Base-by-base conservation (phyloP, 2,797 vertebrate genomes). In the Staurois parvus region DNA sequence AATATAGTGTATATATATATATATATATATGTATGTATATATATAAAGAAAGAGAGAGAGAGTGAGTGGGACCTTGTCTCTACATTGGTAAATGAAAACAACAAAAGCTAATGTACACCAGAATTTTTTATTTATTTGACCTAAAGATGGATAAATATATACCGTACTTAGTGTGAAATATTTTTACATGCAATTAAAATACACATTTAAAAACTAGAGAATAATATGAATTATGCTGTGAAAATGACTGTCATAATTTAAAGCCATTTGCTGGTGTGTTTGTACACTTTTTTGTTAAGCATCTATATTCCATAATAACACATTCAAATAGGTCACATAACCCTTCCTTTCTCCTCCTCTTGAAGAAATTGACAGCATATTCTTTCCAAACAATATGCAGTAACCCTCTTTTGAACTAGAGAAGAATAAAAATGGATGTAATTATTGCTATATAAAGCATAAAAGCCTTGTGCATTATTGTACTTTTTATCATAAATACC, bases 401-500 rank as follows among this genome's bases (percentile, higher is more conserved):
- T 76, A 26, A 34, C 64, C 21, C 28, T 81, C 66, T 81, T 81
- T 64, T 81, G 73, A 69, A 81, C 28, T 69, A 76, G 28, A 79
- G 28, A n/a, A 73, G 13, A 64, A 45, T 76, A 56, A 81, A 37
- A 85, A 85, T 17, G 66, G 32, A 86, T 48, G 72, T 72, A 81
- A 86, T 81, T 81, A 64, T 86, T 81, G 26, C 66, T 76, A 72
- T 26, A 81, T 69, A 82, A 86, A 76, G 79, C 32, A 76, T 32
- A 76, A 81, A 81, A 72, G 26, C 17, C 11, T 29, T 59, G 72
- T 56, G 34, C 32, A 72, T 76, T 72, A 81, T 48, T 72, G 21
- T 64, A 34, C 26, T 26, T 76, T 81, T 81, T 81, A 26, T 15
- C 11, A 30, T 30, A 76, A 85, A 29, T 64, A 68, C 40, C 62